A percentile compares a stretch with the other conserved stretches of the same genome.
Conservation (phyloP, 1,140 invertebrate genomes). For the Macrotrachela quadricornifera region DNA sequence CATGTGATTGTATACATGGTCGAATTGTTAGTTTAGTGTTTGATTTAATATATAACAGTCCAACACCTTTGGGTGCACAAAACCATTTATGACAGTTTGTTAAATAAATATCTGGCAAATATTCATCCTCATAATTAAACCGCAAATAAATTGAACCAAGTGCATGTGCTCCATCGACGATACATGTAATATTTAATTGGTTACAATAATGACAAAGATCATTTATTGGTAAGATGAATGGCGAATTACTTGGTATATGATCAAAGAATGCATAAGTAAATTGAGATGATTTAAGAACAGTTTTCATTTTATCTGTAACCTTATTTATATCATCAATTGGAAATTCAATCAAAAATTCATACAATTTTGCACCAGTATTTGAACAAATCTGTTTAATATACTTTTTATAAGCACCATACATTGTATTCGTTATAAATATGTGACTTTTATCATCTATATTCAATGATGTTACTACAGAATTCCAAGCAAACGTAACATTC, state of each 20-base stretch:
- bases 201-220: slow-evolving; percentile 9
- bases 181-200: slow-evolving; percentile 15
- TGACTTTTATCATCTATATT: slow-evolving; percentile 15
- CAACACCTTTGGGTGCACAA: slow-evolving; percentile 22
- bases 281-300: slow-evolving; percentile 12
- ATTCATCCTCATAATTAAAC: background rate
- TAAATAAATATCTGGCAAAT: slow-evolving; percentile 19
- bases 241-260: slow-evolving; percentile 26
- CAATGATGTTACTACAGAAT: slow-evolving; percentile 18
- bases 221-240: slow-evolving; percentile 22
- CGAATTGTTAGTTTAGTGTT: slow-evolving; percentile 13
- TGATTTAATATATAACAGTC: slow-evolving; percentile 21
- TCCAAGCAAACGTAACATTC: slow-evolving; percentile 23
- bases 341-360: slow-evolving; percentile 14
- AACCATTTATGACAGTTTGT: slow-evolving; percentile 30
- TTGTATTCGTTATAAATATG: slow-evolving; percentile 19
- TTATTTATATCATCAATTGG: too few relatives aligned
- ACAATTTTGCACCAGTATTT: slow-evolving; percentile 15
- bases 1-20: slow-evolving; percentile 24
- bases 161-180: slow-evolving; percentile 28
- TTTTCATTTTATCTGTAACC: background rate
- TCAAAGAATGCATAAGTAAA: slow-evolving; percentile 21
- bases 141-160: slow-evolving; percentile 14
- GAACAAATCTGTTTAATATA: slow-evolving; percentile 11
- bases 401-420: slow-evolving; percentile 18